These are phyloP conservation scores for Radopholus similis DNA, from an alignment of 1,140 invertebrate genomes.

Conservation along the genomic window DNA sequence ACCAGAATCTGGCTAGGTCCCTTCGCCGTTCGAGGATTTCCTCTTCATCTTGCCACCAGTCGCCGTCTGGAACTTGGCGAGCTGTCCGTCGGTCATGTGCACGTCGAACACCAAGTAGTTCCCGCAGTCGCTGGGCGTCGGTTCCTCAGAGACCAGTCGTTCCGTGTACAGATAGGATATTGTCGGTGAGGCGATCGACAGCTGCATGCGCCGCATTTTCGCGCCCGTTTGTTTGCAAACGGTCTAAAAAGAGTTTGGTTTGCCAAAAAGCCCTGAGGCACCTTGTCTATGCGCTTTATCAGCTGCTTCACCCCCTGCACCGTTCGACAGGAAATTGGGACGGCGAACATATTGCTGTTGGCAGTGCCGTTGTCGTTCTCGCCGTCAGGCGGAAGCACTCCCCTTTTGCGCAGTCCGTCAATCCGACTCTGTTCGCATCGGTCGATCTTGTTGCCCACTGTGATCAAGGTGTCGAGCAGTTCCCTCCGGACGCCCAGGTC, in stretches of 20 bases:
- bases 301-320: constrained; percentile 23
- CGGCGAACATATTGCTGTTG: not conserved
- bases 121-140: constrained; percentile 31
- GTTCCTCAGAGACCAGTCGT: constrained; percentile 35
- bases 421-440: not conserved
- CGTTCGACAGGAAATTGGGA: constrained; percentile 38
- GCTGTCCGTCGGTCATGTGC: constrained; percentile 40
- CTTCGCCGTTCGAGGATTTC: not conserved
- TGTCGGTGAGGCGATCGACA: constrained; percentile 20
- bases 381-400: not conserved
- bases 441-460: constrained; percentile 77
- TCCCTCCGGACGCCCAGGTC: constrained; percentile 65
- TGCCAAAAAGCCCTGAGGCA: constrained; percentile 3
- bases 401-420: constrained; percentile 9
- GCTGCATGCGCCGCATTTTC: constrained; percentile 18
- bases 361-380: not conserved
- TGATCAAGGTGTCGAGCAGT: constrained; percentile 69
- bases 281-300: constrained; percentile 27
- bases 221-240: not conserved
- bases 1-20: not conserved
- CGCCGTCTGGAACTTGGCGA: constrained; percentile 22
- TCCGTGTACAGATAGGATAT: constrained; percentile 41
- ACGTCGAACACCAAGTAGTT: constrained; percentile 39
- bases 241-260: constrained; percentile 17
- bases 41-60: not conserved